Base-by-base conservation (phyloP, 92 coral and sea anemone species). In the Umimayanthus chanpuru region DNA sequence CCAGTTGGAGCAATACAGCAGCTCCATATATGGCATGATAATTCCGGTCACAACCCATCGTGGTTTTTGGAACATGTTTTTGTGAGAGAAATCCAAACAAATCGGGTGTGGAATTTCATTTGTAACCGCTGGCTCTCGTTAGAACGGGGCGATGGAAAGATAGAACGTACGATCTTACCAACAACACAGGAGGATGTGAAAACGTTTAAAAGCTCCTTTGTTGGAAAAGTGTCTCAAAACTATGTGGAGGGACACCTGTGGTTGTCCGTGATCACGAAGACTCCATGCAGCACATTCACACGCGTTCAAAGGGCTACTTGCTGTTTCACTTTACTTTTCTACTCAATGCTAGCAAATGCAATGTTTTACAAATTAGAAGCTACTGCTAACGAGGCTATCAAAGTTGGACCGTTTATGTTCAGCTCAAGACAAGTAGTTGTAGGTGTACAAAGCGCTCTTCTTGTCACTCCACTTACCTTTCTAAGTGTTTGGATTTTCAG, bases 241-340 rank as follows among this genome's bases (percentile, higher is more conserved):
- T 73, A 73, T 18, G 49, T 23, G 7, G 84, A 79, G 14, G 66
- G 84, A 1, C 84, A 79, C 28, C 38, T 79, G 4, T 79, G 84
- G 84, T 30, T 79, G 25, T 79, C 84, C 5, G 84, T 79, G 21
- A 25, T 79, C 8, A 49, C 84, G 6, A 79, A 79, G 70, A 6
- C 84, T 79, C 84, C 66, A 49, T 1, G 25, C 84, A 79, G 84
- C n/a, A 50, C 84, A 79, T 79, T 79, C 21, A 79, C 84, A 15
- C 84, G 84, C 2, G 84, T 79, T 29, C 84, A 79, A 20, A 79
- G 84, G 18, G 84, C 84, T 28, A 79, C 84, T 9, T 79, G 84
- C 18, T 79, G 84, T n/a, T 47, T 79, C 6, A 58, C 84, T 6
- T 6, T 79, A 32, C 84, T 79, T 28, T 79, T 23, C 16, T 49